Percentiles rank a stretch among this genome's conserved stretches.
Conservation (phyloP, 1,140 invertebrate genomes). For the Telenomus remus region DNA sequence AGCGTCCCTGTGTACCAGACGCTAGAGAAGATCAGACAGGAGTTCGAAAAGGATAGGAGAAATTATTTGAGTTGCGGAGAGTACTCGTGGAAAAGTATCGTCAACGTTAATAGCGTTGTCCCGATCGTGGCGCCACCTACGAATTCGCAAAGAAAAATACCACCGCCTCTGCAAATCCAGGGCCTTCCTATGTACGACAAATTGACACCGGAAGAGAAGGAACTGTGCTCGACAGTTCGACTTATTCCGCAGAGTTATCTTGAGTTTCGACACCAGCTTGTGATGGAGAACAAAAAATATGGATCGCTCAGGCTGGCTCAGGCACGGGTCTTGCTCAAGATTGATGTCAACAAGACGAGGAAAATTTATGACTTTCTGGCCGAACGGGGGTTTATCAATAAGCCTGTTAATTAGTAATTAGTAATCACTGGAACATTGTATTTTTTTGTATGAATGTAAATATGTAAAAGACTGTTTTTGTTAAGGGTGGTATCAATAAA, state of each 20-base stretch:
- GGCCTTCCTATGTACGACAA: conserved; percentile 87
- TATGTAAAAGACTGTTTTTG: too few species aligned
- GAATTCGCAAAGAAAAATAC: conserved; percentile 63
- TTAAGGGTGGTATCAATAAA: too few species aligned
- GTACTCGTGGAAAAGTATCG: conserved; percentile 66
- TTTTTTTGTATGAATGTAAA: background rate
- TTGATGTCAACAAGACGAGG: conserved; percentile 95
- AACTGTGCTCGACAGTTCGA: conserved; percentile 84
- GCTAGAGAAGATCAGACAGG: conserved; percentile 76
- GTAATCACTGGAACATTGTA: too few species aligned
- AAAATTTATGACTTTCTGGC: conserved; percentile 91
- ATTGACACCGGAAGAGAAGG: conserved; percentile 82
- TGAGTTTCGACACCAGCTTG: conserved; percentile 84
- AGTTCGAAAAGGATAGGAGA: conserved; percentile 78
- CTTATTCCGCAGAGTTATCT: conserved; percentile 86
- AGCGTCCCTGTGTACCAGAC: conserved; percentile 81
- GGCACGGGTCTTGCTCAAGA: conserved; percentile 88
- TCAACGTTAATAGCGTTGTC: conserved; percentile 39
- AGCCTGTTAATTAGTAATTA: conserved; percentile 66
- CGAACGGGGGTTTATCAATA: conserved; percentile 82
- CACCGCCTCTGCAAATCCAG: conserved; percentile 84
- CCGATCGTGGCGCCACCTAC: conserved; percentile 21
- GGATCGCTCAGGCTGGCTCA: conserved; percentile 84
- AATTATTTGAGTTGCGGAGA: conserved; percentile 75
- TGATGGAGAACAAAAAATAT: conserved; percentile 84